Base-by-base conservation (phyloP, 2,113 vertebrate species). In the Vireo altiloquus region DNA sequence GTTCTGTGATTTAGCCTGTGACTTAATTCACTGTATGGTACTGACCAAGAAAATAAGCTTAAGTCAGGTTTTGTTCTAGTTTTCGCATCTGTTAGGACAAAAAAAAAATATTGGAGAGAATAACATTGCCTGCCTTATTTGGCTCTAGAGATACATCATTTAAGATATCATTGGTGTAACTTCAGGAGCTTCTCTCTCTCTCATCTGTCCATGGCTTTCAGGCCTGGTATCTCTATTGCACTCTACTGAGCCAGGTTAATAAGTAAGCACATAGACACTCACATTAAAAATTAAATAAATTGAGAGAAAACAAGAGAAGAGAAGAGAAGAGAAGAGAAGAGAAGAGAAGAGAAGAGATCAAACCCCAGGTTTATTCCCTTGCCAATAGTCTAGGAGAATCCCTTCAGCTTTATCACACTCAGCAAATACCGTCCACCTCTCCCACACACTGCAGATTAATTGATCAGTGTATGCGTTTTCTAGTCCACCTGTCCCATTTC, bases 21-120 rank as follows among this genome's bases (percentile, higher is more conserved):
- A 65, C 40, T 87, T 91, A 87, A 56, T 83, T 92, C 42, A 56
- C 60, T 68, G 9, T 74, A n/a, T 49, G 42, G 21, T 47, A 52
- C 23, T 47, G 83, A 57, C 66, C 27, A 93, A 85, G 70, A 76
- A 91, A 93, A 88, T 64, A 76, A 91, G 10, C 16, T 57, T 40
- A 56, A 81, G 18, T 79, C 49, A 82, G 25, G 28, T 78, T 94
- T 91, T 47, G 40, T 86, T 89, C 76, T 90, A 60, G 39, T n/a
- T 92, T 92, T 84, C 52, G 9, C 69, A 89, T n/a, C 49, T 83
- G n/a, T 68, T 94, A 87, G 39, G 78, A 87, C 37, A 44, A 68
- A 60, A 68, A 57, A 63, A 33, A 71, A 39, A 0, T 0, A 21
- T 39, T 68, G 39, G 76, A 33, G 28, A 87, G 14, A 66, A 61